Evolutionary conservation across 2,113 vertebrate species (phyloP).

Genomic region (Sclerurus mexicanus): DNA sequence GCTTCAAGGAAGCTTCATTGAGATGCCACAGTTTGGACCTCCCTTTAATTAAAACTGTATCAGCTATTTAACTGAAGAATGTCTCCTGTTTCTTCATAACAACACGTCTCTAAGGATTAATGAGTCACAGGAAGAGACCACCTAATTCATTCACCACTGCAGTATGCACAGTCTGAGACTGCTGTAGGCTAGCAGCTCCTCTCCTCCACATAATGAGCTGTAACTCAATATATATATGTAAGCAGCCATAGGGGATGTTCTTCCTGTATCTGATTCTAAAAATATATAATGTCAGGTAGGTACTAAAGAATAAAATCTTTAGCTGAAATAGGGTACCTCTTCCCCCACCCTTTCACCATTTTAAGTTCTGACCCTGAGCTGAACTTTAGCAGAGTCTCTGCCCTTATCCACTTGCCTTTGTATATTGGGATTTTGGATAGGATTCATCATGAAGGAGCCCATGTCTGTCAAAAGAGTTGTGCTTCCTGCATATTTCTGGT

Average conservation of each 20-base stretch:
- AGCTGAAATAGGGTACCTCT: background rate
- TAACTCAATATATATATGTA: background rate
- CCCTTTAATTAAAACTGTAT: background rate
- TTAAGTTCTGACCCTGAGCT: background rate
- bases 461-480: background rate
- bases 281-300: background rate
- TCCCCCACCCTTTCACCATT: background rate
- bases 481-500: constrained; percentile 2
- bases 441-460: background rate
- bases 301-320: background rate
- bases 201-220: background rate
- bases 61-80: background rate
- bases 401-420: background rate
- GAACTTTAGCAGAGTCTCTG: background rate
- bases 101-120: background rate
- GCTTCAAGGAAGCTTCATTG: background rate
- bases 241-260: background rate
- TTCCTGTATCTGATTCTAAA: background rate
- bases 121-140: background rate
- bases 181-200: background rate
- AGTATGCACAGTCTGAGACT: background rate
- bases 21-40: background rate
- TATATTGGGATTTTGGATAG: background rate
- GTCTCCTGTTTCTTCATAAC: background rate
- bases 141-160: background rate